These are phyloP conservation scores for Triplophysa dalaica DNA, from an alignment of 2,113 vertebrate genomes.

Conservation along the genomic window DNA sequence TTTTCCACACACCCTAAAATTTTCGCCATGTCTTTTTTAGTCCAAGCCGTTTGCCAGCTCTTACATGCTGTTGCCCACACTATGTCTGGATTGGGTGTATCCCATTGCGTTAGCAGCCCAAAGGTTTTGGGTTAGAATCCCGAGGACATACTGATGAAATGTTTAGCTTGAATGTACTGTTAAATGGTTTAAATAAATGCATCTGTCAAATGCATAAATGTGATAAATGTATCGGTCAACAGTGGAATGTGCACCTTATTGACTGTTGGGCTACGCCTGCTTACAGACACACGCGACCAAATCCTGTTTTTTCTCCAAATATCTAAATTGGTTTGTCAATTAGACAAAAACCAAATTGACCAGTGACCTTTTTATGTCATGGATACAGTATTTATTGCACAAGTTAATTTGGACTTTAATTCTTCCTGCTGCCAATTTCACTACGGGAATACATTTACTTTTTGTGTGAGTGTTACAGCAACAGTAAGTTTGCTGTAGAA, in stretches of 20 bases:
- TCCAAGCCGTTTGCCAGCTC: not conserved
- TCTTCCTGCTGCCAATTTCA: not conserved
- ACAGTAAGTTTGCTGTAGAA: slow-evolving; percentile 59
- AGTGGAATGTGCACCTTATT: slow-evolving; percentile 12
- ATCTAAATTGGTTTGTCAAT: not conserved
- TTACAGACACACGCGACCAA: not conserved
- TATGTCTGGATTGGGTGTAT: not conserved
- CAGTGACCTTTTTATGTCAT: no score
- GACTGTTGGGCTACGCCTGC: not conserved
- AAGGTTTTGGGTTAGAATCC: no score
- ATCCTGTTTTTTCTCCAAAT: not conserved
- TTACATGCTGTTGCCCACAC: not conserved
- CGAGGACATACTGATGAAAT: no score
- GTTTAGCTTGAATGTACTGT: no score
- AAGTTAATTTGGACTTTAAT: no score
- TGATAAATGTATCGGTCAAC: not conserved
- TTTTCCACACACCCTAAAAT: slow-evolving; percentile 6
- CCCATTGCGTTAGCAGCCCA: no score
- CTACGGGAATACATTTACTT: not conserved
- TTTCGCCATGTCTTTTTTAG: slow-evolving; percentile 26
- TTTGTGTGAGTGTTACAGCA: slow-evolving; percentile 11
- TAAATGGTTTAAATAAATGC: no score
- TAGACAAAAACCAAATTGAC: not conserved
- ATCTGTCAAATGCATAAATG: no score
- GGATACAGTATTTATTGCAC: no score